Evolutionary conservation across 2,888 invertebrate species (phyloP), one percentile per base, ranked within the genome.

Genomic region (Drosophila melanocephala): DNA sequence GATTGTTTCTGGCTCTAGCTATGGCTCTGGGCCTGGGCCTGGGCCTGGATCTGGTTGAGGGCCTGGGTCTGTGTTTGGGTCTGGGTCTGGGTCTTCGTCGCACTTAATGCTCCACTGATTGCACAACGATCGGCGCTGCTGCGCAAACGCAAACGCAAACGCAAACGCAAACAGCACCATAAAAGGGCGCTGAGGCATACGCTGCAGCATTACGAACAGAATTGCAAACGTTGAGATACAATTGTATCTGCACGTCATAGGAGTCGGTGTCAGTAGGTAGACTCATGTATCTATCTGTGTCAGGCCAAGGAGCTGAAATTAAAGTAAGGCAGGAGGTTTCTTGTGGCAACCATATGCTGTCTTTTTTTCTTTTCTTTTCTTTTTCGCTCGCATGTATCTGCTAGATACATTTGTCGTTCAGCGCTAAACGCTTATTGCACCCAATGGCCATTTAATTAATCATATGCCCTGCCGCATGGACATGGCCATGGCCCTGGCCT

Each of bases 261-360:
- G 50, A 66, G 77, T 90, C 84, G 77, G 90, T 87, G 90, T 90
- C 86, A 90, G 90, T 90, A 81, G 88, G 90, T 83, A 83, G 83
- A 79, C 74, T 70, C 75, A 68, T 73, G 70, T 79, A 87, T 85
- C 77, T 88, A 89, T 87, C 87, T 88, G 89, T 89, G 88, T 88
- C 88, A 90, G 83, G 72, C 57, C 64, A 91, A 91, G 92, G 91
- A 92, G 91, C 81, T 84, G 83, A 88, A 92, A 91, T 88, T 89
- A 84, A 93, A 93, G 93, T 93, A 93, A 93, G 93, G 93, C 93
- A 93, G 93, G 93, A 93, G 93, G 93, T 93, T 92, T 92, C 90
- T 92, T 91, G 92, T 84, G 72, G 87, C 82, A 78, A 75, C 71
- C 89, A 81, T 89, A 89, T 87, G 89, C 28, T 28, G 28, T 28